Evolutionary conservation across 2,113 vertebrate species (phyloP), one percentile per base, ranked within the genome.

Genomic region (Coreoperca whiteheadi): DNA sequence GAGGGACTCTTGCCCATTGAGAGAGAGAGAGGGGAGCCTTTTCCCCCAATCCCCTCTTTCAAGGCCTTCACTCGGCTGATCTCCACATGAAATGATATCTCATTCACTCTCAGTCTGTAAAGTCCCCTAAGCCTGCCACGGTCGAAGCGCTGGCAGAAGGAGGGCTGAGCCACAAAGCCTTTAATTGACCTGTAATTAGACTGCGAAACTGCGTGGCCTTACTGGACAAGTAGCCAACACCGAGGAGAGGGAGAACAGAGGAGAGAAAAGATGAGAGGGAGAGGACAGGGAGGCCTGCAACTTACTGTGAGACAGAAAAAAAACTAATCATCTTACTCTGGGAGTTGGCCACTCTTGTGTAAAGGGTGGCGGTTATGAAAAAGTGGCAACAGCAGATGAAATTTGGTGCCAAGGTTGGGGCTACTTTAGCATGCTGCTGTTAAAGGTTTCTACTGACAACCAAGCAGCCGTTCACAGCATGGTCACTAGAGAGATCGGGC

Each of bases 171-270:
- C 81, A 82, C 91, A 95, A 94, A 94, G 91, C 95, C 92, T 95
- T 96, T 97, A 97, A 97, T 94, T 96, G 96, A 97, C 95, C 96
- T 95, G 95, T 97, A 97, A 97, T 96, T 95, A 96, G 93, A 95
- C 94, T 95, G 86, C 94, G 93, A 95, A 95, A 92, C 93, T 90
- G 88, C 50, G 1, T 84, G 87, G 88, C 77, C 83, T 74, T 89
- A 87, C 92, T 92, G 87, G 91, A 94, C 93, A 91, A 86, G 87
- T 69, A 77, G 87, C 88, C 64, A 79, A 54, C 65, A 90, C 84
- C 84, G 76, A 86, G 48, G 72, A 74, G 46, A 82, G 25, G 20
- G 74, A 48, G 73, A 79, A 63, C 28, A 41, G 74, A 80, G 43
- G 54, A 81, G 61, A 73, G 86, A 74, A 81, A 80, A 73, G 68